phyloP scores from a whole-genome alignment of 2,113 vertebrate genomes.

The Oryzias woworae region DNA sequence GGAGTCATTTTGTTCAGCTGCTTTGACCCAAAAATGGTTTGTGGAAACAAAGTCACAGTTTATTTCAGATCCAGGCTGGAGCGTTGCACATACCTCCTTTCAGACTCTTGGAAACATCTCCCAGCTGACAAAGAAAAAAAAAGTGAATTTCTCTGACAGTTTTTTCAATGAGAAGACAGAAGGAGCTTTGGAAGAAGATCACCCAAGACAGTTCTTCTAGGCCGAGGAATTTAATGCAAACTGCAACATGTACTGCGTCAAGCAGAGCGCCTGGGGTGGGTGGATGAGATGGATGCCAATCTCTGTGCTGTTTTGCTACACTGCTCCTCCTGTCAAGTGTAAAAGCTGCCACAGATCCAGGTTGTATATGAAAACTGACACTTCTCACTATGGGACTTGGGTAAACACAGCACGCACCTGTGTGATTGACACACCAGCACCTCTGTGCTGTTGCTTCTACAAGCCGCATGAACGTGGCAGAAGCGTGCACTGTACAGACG shows the following conservation, averaged over 20 bases:
- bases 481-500: conserved; percentile 23
- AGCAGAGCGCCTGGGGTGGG: conserved; percentile 52
- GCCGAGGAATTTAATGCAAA: conserved; percentile 57
- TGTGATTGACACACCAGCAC: conserved; percentile 38
- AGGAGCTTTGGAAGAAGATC: conserved; percentile 45
- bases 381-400: conserved; percentile 41
- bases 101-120: conserved; percentile 28
- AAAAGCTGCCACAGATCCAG: conserved; percentile 51
- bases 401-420: conserved; percentile 48
- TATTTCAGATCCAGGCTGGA: conserved; percentile 24
- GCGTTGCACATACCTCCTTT: conserved; percentile 17
- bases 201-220: conserved; percentile 50
- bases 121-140: conserved; percentile 30
- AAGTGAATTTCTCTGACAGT: conserved; percentile 24
- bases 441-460: conserved; percentile 22
- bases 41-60: conserved; percentile 25
- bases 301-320: conserved; percentile 53
- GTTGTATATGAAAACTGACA: conserved; percentile 44
- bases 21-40: conserved; percentile 34
- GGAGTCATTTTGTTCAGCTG: conserved; percentile 8
- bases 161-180: conserved; percentile 36
- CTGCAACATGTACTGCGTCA: conserved; percentile 55
- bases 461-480: conserved; percentile 22
- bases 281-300: conserved; percentile 56
- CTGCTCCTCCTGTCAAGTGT: conserved; percentile 53